Conservation (phyloP, 2,888 invertebrate genomes). For the Latrodectus elegans region DNA sequence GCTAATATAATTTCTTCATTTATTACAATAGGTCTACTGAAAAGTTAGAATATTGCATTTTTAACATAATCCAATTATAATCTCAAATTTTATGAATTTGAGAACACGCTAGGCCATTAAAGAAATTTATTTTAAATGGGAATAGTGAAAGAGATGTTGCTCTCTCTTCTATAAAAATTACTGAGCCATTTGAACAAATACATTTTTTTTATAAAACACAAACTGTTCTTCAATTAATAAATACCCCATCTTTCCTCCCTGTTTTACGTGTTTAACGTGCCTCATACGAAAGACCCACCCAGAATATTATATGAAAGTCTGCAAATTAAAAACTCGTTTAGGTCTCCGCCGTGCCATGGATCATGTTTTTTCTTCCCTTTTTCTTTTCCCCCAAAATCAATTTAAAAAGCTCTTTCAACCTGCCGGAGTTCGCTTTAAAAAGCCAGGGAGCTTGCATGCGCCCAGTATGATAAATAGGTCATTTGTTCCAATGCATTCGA, state of each 20-base stretch:
- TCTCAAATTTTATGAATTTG: no score
- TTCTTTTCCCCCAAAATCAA: slow-evolving; percentile 18
- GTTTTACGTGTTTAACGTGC: not conserved
- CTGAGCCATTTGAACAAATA: no score
- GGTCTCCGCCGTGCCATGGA: not conserved
- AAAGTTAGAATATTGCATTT: no score
- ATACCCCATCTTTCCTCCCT: not conserved
- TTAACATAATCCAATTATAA: no score
- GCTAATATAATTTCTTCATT: no score
- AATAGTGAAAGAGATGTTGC: no score
- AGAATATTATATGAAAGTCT: not conserved
- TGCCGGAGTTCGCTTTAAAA: slow-evolving; percentile 10
- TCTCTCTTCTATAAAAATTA: no score
- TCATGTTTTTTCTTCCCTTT: slow-evolving; percentile 1
- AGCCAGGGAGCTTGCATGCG: not conserved
- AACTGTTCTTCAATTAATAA: no score
- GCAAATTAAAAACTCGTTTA: slow-evolving; percentile 38
- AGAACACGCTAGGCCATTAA: no score
- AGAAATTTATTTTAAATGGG: no score
- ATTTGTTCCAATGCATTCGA: slow-evolving; percentile 59
- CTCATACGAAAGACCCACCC: not conserved
- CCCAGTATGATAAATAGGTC: slow-evolving; percentile 52
- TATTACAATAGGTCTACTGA: no score
- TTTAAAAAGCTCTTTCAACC: slow-evolving; percentile 20
- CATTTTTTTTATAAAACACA: no score